Percentiles rank a stretch among this genome's conserved stretches.
Conservation (phyloP, 2,888 invertebrate genomes). For the Kryphioiulus occultus region DNA sequence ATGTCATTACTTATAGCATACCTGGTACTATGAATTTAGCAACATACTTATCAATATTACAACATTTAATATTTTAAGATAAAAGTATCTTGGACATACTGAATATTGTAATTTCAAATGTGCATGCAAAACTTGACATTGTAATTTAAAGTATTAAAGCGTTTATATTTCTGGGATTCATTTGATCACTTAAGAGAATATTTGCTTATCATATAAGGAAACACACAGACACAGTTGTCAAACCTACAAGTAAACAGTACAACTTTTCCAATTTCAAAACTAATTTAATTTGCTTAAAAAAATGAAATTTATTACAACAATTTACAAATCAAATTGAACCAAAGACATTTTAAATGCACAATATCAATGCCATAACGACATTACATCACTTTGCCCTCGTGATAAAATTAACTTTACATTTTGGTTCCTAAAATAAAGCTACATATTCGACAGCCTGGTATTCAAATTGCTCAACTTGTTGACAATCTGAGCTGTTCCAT, state of each 20-base stretch:
- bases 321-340: neutral
- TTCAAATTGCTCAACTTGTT: slow-evolving; percentile 41
- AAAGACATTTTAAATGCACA: neutral
- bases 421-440: neutral
- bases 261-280: neutral
- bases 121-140: neutral
- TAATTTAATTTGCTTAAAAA: neutral
- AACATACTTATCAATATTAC: neutral
- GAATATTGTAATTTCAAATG: neutral
- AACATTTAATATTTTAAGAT: neutral
- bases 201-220: neutral
- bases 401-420: neutral
- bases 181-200: neutral
- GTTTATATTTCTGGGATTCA: neutral
- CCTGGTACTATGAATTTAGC: neutral
- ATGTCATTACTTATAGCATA: neutral
- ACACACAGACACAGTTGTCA: neutral
- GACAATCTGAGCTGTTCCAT: slow-evolving; percentile 33
- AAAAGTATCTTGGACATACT: neutral
- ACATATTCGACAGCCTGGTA: slow-evolving; percentile 10
- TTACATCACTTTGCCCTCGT: neutral
- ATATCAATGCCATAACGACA: neutral
- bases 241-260: too few species aligned
- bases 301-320: neutral
- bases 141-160: neutral